A percentile compares a stretch with the other conserved stretches of the same genome.
Conservation (phyloP, 1,140 invertebrate genomes). For the Fragariocoptes setiger region DNA sequence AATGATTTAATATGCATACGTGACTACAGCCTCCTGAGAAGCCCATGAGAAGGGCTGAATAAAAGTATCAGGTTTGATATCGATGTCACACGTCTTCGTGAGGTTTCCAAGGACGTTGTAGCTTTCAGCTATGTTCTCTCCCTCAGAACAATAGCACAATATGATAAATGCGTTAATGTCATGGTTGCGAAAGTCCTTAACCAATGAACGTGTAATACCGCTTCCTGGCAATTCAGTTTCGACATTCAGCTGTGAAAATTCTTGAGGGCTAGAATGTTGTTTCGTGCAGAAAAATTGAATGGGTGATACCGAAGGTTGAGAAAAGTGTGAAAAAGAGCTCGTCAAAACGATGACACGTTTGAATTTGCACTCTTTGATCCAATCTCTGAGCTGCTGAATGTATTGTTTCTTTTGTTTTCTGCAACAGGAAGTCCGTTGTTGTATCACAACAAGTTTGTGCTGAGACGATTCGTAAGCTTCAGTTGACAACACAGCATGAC, state of each 20-base stretch:
- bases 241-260: background rate
- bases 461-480: background rate
- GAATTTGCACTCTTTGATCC: background rate
- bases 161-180: background rate
- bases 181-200: background rate
- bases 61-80: no score
- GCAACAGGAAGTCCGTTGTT: background rate
- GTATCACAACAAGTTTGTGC: background rate
- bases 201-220: background rate
- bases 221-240: background rate
- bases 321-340: background rate
- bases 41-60: no score
- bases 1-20: no score
- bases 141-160: background rate
- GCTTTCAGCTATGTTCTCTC: background rate
- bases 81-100: no score
- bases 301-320: background rate
- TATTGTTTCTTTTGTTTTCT: background rate
- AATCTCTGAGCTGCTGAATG: background rate
- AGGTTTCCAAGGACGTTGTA: no score
- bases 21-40: no score
- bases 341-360: background rate
- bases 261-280: background rate
- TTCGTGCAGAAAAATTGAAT: background rate
- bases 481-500: background rate